phyloP scores from a whole-genome alignment of 1,140 invertebrate species.

The Tetramorium simillimum region DNA sequence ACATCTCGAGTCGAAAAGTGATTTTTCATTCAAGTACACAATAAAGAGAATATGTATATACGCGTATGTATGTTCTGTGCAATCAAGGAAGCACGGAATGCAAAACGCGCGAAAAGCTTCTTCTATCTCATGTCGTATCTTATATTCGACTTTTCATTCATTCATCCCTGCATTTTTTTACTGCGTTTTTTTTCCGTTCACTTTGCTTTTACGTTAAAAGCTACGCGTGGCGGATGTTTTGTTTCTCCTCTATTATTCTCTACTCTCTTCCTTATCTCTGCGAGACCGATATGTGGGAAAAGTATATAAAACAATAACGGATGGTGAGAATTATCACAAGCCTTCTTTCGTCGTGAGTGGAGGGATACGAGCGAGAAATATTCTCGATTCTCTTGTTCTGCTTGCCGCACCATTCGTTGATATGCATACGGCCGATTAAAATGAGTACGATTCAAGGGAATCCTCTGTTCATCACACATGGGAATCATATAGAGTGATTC shows the following conservation, averaged over 20 bases:
- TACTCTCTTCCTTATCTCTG: conserved; percentile 55
- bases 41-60: background rate
- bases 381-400: conserved; percentile 25
- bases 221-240: conserved; percentile 21
- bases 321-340: conserved; percentile 61
- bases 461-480: background rate
- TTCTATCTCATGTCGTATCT: background rate
- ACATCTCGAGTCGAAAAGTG: background rate
- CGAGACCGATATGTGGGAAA: conserved; percentile 39
- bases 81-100: conserved; percentile 12
- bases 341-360: background rate
- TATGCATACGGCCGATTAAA: conserved; percentile 52
- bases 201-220: conserved; percentile 60
- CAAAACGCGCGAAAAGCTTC: conserved; percentile 10
- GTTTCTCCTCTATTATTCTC: conserved; percentile 56
- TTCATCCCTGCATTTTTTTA: conserved; percentile 49
- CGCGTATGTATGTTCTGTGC: background rate
- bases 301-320: conserved; percentile 63
- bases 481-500: conserved; percentile 6
- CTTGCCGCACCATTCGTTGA: background rate
- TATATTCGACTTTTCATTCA: background rate
- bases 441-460: conserved; percentile 31
- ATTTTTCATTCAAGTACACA: background rate
- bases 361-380: conserved; percentile 34
- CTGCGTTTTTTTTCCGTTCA: conserved; percentile 12